Percentiles rank a stretch among this genome's conserved stretches.
Conservation (phyloP, 2,888 invertebrate genomes). For the Crocallis elinguaria region DNA sequence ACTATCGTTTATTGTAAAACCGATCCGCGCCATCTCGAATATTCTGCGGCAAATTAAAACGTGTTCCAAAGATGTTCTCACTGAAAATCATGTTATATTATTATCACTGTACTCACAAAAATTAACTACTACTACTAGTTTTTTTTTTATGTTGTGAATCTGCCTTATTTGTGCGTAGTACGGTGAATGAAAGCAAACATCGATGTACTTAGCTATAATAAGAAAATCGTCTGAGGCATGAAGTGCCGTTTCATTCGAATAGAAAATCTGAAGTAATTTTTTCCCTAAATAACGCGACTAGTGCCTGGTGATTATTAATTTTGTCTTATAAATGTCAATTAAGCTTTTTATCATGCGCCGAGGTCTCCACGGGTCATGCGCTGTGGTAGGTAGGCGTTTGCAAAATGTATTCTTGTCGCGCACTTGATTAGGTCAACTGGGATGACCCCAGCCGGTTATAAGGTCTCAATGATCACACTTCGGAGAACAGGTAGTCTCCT, state of each 20-base stretch:
- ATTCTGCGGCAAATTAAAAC: neutral
- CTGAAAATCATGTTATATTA: neutral
- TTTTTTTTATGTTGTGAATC: no score
- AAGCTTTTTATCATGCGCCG: neutral
- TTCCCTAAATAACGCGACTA: neutral
- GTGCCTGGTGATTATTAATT: neutral
- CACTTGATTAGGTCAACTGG: conserved; percentile 38
- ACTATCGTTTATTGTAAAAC: conserved; percentile 18
- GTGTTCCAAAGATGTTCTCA: neutral
- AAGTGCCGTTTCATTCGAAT: no score
- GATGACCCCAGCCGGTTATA: conserved; percentile 23
- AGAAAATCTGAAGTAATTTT: neutral
- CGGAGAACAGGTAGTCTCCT: conserved; percentile 17
- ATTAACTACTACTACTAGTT: no score
- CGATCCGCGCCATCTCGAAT: neutral
- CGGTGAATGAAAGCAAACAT: neutral
- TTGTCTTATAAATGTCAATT: neutral
- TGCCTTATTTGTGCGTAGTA: neutral
- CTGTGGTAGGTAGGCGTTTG: conserved; percentile 34
- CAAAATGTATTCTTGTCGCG: conserved; percentile 31
- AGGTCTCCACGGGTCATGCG: conserved; percentile 17
- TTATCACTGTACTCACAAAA: no score
- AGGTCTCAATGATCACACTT: conserved; percentile 24
- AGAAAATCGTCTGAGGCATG: neutral
- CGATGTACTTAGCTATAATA: neutral